Base-by-base conservation (phyloP, 2,888 invertebrate species). In the Drosophila ustulata region DNA sequence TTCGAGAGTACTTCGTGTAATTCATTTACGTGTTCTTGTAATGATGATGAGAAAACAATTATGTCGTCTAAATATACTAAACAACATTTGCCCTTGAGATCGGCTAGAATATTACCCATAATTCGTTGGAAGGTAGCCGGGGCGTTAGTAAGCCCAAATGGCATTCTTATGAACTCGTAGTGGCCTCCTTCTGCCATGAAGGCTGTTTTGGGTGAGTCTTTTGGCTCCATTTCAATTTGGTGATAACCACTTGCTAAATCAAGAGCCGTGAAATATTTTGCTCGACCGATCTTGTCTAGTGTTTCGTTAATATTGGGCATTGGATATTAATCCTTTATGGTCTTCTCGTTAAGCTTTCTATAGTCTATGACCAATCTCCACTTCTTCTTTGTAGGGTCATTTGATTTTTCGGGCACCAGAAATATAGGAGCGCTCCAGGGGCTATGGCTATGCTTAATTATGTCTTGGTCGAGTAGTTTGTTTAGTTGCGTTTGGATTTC, bases 321-420 rank as follows among this genome's bases (percentile, higher is more conserved):
- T 6, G 18, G 18, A 18, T 45, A 45, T 25, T 26, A 26, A 9
- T 18, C 1, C 18, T 18, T 18, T 18, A 18, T 18, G 18, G 18
- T 18, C 18, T 18, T 18, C 18, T 18, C 28, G 9, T 41, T 28
- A 30, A 55, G 4, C 41, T 55, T 26, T 11, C 30, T 18, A 30
- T 43, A 34, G n/a, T 26, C 18, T 26, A 43, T 13, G 8, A 55
- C 30, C 9, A 55, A 4, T 43, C 58, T 55, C 55, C 49, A 66
- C 41, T 71, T 71, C 18, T 18, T 18, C 2, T 18, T 18, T 3
- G 28, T 55, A 18, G 34, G 11, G 34, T n/a, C 41, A 11, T 55
- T 34, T 5, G 18, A 9, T 23, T 71, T 79, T 47, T 79, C 78
- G 0, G 80, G 80, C n/a, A 18, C 18, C 18, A 18, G 18, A 18